Base-by-base conservation (phyloP, 2,797 vertebrate genomes). In the Rhinella marina region DNA sequence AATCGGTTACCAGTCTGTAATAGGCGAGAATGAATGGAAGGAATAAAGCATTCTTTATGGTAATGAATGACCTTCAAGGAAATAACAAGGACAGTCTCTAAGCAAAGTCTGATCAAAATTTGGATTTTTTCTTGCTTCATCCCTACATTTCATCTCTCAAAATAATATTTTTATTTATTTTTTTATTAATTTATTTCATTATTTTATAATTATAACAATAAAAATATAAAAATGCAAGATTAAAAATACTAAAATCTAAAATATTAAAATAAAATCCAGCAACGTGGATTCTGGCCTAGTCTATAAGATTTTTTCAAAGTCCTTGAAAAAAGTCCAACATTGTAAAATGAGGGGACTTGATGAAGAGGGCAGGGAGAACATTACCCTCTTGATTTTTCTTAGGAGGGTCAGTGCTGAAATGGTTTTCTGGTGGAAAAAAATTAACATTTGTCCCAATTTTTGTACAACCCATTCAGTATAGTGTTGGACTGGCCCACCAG, bases 11-110 rank as follows among this genome's bases (percentile, higher is more conserved):
- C 91, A 93, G 91, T 90, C 87, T 89, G 86, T 93, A 93, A 93
- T 94, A 93, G 91, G 91, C 90, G 85, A 91, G 92, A 77, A 92
- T 91, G 92, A 90, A 90, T 90, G 91, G 86, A 70, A 89, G 90
- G 87, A 89, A 92, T 62, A 62, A 91, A 88, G 91, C 95, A 93
- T 95, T 96, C 94, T 89, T 91, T 94, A 95, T 95, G 94, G 80
- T 94, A 95, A 96, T 96, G 95, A 96, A 92, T 88, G 83, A 80
- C 89, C 86, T 91, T 91, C 93, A 97, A 96, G 96, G 96, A 92
- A 93, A 90, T 76, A 17, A 90, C 94, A 95, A 97, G 96, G 97
- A 93, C 95, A 56, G 14, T 54, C 81, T 84, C 12, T 0, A 92
- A 77, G 91, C 0, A 89, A 84, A 19, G 1, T 19, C 68, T 61